Evolutionary conservation across 23 tunicate species (phyloP).

Genomic region (Clavelina lepadiformis): DNA sequence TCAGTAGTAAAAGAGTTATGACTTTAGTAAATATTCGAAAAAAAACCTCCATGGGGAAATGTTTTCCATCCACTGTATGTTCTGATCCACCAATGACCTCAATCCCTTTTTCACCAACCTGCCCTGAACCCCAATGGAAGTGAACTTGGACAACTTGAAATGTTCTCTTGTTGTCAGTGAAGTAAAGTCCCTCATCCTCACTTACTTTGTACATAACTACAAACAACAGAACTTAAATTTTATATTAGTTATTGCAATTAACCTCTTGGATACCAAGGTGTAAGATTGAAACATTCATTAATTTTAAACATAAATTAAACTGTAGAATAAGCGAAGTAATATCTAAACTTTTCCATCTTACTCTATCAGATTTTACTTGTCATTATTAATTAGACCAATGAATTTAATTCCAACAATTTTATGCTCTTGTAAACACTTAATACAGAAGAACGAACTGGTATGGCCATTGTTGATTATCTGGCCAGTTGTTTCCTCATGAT

Average conservation of each 20-base stretch:
- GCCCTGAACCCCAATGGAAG: slow-evolving; percentile 78
- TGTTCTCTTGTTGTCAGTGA: neutral
- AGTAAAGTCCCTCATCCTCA: slow-evolving; percentile 4
- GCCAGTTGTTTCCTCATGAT: slow-evolving; percentile 27
- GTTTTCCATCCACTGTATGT: slow-evolving; percentile 55
- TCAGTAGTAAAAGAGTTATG: too few relatives aligned
- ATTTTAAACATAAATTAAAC: too few relatives aligned
- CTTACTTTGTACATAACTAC: too few relatives aligned
- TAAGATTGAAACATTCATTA: too few relatives aligned
- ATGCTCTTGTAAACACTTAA: neutral
- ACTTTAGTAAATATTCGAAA: too few relatives aligned
- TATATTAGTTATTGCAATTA: too few relatives aligned
- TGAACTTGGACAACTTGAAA: slow-evolving; percentile 63
- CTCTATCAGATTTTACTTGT: too few relatives aligned
- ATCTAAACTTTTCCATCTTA: too few relatives aligned
- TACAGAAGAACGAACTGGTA: slow-evolving; percentile 18
- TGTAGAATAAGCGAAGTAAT: too few relatives aligned
- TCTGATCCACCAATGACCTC: slow-evolving; percentile 59
- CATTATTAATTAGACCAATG: too few relatives aligned
- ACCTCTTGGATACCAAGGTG: too few relatives aligned
- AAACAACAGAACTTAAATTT: neutral
- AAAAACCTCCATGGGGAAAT: slow-evolving; percentile 89
- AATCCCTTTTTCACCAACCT: slow-evolving; percentile 4
- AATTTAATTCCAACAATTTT: too few relatives aligned
- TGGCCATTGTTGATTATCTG: slow-evolving; percentile 65